Conservation (phyloP, 1,140 invertebrate genomes). For the Acromyrmex charruanus region DNA sequence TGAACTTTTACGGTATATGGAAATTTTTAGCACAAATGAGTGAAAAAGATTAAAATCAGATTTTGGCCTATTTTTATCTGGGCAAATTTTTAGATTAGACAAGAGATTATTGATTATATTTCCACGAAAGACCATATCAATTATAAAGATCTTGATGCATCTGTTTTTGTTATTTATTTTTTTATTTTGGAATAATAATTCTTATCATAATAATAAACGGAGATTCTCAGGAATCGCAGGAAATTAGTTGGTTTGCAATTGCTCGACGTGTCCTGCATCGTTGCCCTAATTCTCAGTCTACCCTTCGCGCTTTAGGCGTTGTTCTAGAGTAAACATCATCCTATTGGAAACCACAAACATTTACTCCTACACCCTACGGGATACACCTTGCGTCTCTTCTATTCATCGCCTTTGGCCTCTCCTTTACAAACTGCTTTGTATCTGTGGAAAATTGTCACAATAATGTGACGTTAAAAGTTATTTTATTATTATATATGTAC, state of each 20-base stretch:
- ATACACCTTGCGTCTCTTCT: conserved; percentile 41
- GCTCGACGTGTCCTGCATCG: conserved; percentile 60
- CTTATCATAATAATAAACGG: neutral
- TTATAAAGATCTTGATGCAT: neutral
- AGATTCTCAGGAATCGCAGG: neutral
- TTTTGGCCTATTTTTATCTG: too few species aligned
- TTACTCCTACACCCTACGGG: conserved; percentile 70
- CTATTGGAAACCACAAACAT: conserved; percentile 78
- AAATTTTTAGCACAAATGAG: neutral
- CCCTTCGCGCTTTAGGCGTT: conserved; percentile 70
- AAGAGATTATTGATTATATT: neutral
- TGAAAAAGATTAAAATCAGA: too few species aligned
- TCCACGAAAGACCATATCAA: too few species aligned
- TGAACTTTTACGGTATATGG: neutral
- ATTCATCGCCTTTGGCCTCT: neutral
- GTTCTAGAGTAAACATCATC: conserved; percentile 73
- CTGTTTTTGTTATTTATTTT: neutral
- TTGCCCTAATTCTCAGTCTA: conserved; percentile 72
- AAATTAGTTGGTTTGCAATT: conserved; percentile 43
- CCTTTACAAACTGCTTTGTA: neutral
- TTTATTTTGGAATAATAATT: neutral
- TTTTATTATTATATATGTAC: neutral
- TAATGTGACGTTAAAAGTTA: neutral
- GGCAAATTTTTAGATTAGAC: neutral
- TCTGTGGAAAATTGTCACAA: neutral